Base-by-base conservation (phyloP, 2,113 vertebrate genomes). In the Podocnemis expansa region DNA sequence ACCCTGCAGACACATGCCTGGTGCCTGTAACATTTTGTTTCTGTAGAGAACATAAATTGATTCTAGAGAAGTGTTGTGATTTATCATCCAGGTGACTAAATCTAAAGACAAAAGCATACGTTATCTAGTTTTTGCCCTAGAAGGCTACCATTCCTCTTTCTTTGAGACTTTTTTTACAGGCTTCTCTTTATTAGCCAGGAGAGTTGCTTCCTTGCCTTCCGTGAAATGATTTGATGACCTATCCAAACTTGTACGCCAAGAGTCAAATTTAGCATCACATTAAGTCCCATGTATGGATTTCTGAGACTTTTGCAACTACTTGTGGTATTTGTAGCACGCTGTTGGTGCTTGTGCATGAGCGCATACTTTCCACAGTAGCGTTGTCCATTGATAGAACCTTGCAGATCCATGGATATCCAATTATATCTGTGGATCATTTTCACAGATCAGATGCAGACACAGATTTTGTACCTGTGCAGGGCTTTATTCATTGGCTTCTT, bases 1-100 rank as follows among this genome's bases (percentile, higher is more conserved):
- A 76, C 91, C 94, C 86, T 93, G 70, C 88, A 82, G 90, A 79
- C 81, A 82, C 86, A 96, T 96, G 96, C 95, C 89, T 97, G 89
- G 88, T 1, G 5, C 38, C 88, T 92, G 51, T 94, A 85, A 89
- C 63, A 45, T 95, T 95, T 82, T 67, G n/a, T 91, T 89, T 56
- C 84, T 96, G 67, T 78, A 73, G 93, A 91, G 76, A 91, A 88
- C 89, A 80, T 82, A 93, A 92, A 92, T 91, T 92, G 88, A 93
- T 88, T 78, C 49, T 91, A 79, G 92, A 93, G 91, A 97, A 78
- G 86, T 96, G 93, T 94, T 92, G 2, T 0, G n/a, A 89, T 89
- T 91, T 96, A 78, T 52, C 89, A 94, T 85, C 80, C 92, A 84
- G 58, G 17, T 85, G 91, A 4, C 93, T 83, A 95, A 95, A 91